Evolutionary conservation across 2,888 invertebrate species (phyloP), one percentile per base, ranked within the genome.

Genomic region (Sinodicranocentrus sp.): DNA sequence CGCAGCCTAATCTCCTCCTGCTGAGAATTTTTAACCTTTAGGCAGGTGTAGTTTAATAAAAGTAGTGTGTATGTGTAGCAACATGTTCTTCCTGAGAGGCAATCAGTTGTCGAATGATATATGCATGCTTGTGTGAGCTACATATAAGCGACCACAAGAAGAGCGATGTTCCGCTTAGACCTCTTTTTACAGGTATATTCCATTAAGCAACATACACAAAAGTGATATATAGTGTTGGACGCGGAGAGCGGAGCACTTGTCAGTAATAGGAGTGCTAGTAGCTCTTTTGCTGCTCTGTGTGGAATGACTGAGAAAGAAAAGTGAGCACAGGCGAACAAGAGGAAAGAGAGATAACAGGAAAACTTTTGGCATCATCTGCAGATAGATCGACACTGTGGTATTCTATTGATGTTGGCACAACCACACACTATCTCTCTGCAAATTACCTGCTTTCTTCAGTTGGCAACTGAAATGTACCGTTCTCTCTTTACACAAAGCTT

Each of bases 301-400:
- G 65, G 78, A 70, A 33, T 65, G 33, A 48, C 65, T 67, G 6
- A 70, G 70, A 68, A 68, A 25, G 52, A 23, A n/a, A 65, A 79
- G 71, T 71, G 71, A 71, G 70, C 65, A n/a, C n/a, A 67, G 57
- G 61, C 28, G 80, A 73, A 68, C 61, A 71, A 79, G 71, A 70
- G 54, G 26, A 61, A 52, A 23, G 67, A 59, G 71, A 82, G 82
- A 82, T 82, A 82, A 82, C 82, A 82, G 82, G 82, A 82, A 82
- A 82, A 82, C 82, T 82, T 82, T 82, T 82, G 82, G 82, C 82
- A 82, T 82, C 82, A 75, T 82, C 82, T 82, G 82, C 82, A 75
- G 82, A 80, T 72, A 82, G 75, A 82, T 82, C 82, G 82, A 82
- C 82, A 75, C 75, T 82, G 82, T 75, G 82, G 75, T 63, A 82